Evolutionary conservation across 2,888 invertebrate species (phyloP), one percentile per base, ranked within the genome.

Genomic region (Loripinus fragilis): DNA sequence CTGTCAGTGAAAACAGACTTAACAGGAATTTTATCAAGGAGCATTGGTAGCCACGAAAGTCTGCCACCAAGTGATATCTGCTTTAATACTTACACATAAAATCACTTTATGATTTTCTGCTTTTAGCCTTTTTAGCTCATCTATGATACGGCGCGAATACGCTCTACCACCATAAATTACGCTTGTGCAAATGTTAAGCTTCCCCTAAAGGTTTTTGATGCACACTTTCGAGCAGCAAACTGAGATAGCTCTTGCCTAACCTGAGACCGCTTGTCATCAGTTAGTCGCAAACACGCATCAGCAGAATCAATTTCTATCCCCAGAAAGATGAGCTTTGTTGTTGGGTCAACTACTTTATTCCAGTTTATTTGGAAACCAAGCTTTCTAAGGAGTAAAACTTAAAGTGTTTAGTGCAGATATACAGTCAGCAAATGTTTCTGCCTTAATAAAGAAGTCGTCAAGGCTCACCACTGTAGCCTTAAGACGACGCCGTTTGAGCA

Each of bases 101-200:
- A 7, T 35, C 1, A 55, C 48, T 35, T 68, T 72, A 50, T 77
- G 77, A 25, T n/a, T n/a, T 23, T 33, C 41, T 25, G 33, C 64
- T 60, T 73, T 52, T 2, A 73, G 50, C n/a, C 30, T n/a, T 15
- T 60, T 60, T 1, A 60, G 30, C 5, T 30, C 33, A 23, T 60
- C 33, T 20, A 64, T 64, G 48, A 52, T 64, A 15, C 55, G 60
- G 25, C 76, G 67, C n/a, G 73, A 68, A 64, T 55, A 70, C 20
- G 74, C 78, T 71, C 74, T 74, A 38, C 75, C 71, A 30, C 75
- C 75, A 67, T 64, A 60, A 15, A 79, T 64, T 42, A 76, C 79
- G 28, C 70, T 64, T 45, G n/a, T 45, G n/a, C 67, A 74, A 74
- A 74, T 74, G n/a, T 67, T 71, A 17, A 78, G 48, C 41, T 45